Base-by-base conservation (phyloP, 2,797 vertebrate species). In the Rhyacichthys aspro region DNA sequence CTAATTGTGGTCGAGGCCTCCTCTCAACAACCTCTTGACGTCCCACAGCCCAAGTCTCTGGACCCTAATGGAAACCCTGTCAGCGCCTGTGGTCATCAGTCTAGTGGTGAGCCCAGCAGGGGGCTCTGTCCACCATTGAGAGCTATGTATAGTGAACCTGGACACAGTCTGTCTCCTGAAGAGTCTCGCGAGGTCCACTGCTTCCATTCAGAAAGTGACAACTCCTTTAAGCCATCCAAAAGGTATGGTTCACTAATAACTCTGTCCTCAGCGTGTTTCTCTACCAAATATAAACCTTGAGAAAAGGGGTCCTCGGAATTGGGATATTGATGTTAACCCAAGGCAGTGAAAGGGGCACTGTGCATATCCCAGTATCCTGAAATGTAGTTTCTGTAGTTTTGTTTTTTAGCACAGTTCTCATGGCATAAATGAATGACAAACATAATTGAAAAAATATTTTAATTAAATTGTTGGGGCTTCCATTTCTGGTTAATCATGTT, bases 51-150 rank as follows among this genome's bases (percentile, higher is more conserved):
- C 0, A 56, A 41, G 8, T 12, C 28, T 37, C 65, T 79, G 0
- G 88, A 90, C 70, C 71, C 84, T 1, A 90, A 91, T 0, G 85
- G 87, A 16, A 91, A 90, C 62, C 78, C 61, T 0, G 8, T 82
- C 5, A 58, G 28, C 1, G 49, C 42, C 0, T 19, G 42, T 5
- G 67, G 68, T 72, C 84, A 79, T 69, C 70, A 83, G 0, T 19
- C 50, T 11, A 83, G 81, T 8, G 48, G 84, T 18, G 77, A 91
- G 1, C 69, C 83, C 0, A 75, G 57, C 1, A 82, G 63, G 46
- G 53, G 55, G 43, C 64, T 57, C 14, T 75, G 71, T 55, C 58
- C 68, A 1, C 54, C 63, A 0, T 67, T 87, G 28, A 85, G 76
- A 67, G 17, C 74, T 45, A 72, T 63, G 49, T 68, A 71, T 56